phyloP scores from a whole-genome alignment of 2,797 vertebrate species.

The Hemibagrus guttatus region DNA sequence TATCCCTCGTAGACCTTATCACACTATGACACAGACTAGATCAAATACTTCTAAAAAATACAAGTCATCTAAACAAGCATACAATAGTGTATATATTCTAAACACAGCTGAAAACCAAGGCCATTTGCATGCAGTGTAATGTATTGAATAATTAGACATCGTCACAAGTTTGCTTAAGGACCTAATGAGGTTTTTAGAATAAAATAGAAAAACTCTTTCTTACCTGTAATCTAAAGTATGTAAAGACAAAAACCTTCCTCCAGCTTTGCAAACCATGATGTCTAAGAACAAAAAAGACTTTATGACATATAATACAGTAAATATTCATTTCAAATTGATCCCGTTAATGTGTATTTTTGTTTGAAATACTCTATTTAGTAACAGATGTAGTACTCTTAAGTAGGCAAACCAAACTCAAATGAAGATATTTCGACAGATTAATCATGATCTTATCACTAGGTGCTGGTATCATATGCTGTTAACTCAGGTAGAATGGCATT shows the following conservation, averaged over 20 bases:
- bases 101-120: not conserved
- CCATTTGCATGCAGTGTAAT: not conserved
- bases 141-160: not conserved
- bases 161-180: not conserved
- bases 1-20: no score
- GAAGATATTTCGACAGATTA: not conserved
- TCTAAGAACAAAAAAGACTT: constrained; percentile 36
- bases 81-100: not conserved
- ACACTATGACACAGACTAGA: no score
- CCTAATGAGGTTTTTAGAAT: not conserved
- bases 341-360: not conserved
- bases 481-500: no score
- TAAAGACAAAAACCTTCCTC: constrained; percentile 46
- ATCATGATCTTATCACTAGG: constrained; percentile 16
- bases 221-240: constrained; percentile 50
- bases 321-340: no score
- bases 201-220: not conserved
- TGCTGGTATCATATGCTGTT: not conserved
- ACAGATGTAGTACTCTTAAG: not conserved
- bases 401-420: not conserved
- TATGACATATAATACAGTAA: not conserved
- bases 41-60: no score
- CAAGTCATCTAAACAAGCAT: no score
- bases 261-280: constrained; percentile 34
- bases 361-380: not conserved